Percentiles rank a stretch among this genome's conserved stretches.
These are phyloP conservation scores for Dendropsophus ebraccatus DNA, from an alignment of 2,113 vertebrate genomes.

Conservation along the genomic window DNA sequence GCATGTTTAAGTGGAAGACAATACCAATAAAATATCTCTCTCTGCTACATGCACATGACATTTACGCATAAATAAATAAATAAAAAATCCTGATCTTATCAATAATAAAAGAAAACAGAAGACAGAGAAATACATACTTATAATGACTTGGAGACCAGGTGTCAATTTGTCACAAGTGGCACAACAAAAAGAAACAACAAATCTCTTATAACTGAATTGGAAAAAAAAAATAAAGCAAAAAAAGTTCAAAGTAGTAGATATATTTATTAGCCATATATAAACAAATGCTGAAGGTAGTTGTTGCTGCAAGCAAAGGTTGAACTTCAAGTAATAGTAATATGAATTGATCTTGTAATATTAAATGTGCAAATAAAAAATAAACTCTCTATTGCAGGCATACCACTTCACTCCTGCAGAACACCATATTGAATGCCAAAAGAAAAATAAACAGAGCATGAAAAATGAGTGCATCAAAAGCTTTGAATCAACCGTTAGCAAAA, in stretches of 20 bases:
- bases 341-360: constrained; percentile 41
- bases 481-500: background rate
- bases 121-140: background rate
- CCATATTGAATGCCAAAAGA: background rate
- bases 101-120: background rate
- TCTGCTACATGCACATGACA: background rate
- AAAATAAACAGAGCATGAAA: background rate
- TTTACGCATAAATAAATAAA: constrained; percentile 15
- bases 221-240: background rate
- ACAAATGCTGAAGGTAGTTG: background rate
- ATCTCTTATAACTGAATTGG: constrained; percentile 55
- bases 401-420: background rate
- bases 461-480: background rate
- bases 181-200: background rate
- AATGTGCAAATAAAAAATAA: constrained; percentile 29
- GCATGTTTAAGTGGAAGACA: constrained; percentile 17
- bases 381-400: background rate
- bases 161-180: constrained; percentile 53
- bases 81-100: background rate
- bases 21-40: constrained; percentile 46
- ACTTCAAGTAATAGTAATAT: constrained; percentile 33
- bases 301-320: constrained; percentile 25
- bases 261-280: constrained; percentile 22
- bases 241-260: background rate
- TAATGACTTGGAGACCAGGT: constrained; percentile 47